A percentile compares a stretch with the other conserved stretches of the same genome.
phyloP scores from a whole-genome alignment of 1,140 invertebrate species.

The Dreissena polymorpha region DNA sequence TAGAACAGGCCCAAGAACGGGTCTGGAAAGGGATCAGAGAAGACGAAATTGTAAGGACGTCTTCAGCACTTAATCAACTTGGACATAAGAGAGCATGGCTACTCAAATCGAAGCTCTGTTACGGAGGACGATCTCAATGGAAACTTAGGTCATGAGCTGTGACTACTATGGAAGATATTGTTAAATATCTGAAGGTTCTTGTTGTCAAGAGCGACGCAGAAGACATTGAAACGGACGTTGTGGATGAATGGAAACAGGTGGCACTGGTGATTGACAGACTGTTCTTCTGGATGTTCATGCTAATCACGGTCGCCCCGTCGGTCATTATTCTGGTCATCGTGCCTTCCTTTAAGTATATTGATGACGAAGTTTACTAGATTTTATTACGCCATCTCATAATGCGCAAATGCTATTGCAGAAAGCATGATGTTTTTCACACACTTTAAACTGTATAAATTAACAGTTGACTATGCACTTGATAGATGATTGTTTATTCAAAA shows the following conservation, averaged over 20 bases:
- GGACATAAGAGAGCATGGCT: constrained; percentile 38
- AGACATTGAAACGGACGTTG: constrained; percentile 62
- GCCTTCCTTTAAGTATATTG: constrained; percentile 82
- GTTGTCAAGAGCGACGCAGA: constrained; percentile 63
- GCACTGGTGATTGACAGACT: constrained; percentile 99
- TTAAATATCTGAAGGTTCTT: constrained; percentile 63
- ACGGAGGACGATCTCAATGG: constrained; percentile 22
- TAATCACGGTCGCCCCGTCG: constrained; percentile 95
- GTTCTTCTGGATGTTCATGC: constrained; percentile 98
- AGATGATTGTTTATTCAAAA: too few relatives aligned
- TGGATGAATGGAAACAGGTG: constrained; percentile 97
- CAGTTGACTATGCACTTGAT: too few relatives aligned
- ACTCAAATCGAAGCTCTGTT: constrained; percentile 37
- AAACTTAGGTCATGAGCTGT: constrained; percentile 41
- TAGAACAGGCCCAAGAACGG: constrained; percentile 10
- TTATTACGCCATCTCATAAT: too few relatives aligned
- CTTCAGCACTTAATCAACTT: constrained; percentile 34
- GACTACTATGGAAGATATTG: constrained; percentile 59
- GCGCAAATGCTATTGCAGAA: too few relatives aligned
- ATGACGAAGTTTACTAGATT: constrained; percentile 24
- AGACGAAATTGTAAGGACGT: background rate
- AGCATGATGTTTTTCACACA: too few relatives aligned
- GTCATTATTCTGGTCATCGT: constrained; percentile 98
- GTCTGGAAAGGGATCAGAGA: too few relatives aligned
- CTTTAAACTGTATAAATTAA: too few relatives aligned